phyloP scores from a whole-genome alignment of 2,888 invertebrate species.

The Apodemia hepburni region DNA sequence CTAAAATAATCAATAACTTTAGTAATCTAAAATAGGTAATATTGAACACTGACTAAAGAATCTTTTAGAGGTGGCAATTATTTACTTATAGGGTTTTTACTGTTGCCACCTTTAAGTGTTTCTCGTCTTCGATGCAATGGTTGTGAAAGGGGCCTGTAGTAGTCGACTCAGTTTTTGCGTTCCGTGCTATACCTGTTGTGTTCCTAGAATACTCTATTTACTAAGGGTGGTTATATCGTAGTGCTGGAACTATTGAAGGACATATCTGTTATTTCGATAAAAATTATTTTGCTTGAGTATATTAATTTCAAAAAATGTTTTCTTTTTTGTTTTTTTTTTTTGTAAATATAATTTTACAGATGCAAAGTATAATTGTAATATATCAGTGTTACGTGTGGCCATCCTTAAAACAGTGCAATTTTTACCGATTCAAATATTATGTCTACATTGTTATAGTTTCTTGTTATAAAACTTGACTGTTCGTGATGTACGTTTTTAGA shows the following conservation, averaged over 20 bases:
- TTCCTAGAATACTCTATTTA: conserved; percentile 47
- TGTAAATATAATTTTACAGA: background rate
- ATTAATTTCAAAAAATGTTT: too few species aligned
- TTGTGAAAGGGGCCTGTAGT: conserved; percentile 77
- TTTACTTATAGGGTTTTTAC: background rate
- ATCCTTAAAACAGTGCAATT: conserved; percentile 47
- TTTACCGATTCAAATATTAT: conserved; percentile 48
- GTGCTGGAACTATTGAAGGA: background rate
- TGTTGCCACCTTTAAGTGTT: conserved; percentile 17
- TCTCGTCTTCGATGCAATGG: conserved; percentile 49
- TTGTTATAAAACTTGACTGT: conserved; percentile 37
- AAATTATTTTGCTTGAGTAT: background rate
- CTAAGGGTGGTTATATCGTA: background rate
- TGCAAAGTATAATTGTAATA: background rate
- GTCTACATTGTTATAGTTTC: conserved; percentile 60
- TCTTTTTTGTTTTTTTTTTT: too few species aligned
- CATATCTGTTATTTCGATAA: background rate
- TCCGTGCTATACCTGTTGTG: conserved; percentile 71
- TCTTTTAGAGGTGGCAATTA: conserved; percentile 5
- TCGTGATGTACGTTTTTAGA: conserved; percentile 24
- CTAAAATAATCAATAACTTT: conserved; percentile 9
- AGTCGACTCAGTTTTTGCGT: conserved; percentile 56
- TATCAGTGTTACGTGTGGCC: conserved; percentile 3
- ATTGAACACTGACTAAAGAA: conserved; percentile 19
- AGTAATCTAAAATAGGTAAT: background rate